Percentiles rank a stretch among this genome's conserved stretches.
phyloP scores from a whole-genome alignment of 2,797 vertebrate genomes.

The Silurus aristotelis region DNA sequence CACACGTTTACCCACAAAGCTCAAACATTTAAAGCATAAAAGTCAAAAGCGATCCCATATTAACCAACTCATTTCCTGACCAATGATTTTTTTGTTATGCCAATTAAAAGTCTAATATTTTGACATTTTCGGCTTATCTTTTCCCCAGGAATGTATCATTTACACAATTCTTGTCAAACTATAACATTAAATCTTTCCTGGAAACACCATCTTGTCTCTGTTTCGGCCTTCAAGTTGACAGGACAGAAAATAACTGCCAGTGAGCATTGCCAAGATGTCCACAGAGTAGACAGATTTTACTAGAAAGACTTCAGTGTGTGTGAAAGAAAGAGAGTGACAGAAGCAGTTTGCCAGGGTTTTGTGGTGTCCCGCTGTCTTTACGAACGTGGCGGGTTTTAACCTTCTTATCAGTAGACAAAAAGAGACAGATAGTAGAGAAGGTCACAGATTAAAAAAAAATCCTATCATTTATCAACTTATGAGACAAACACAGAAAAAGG shows the following conservation, averaged over 20 bases:
- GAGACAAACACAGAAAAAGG: background rate
- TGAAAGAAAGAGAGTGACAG: slow-evolving; percentile 17
- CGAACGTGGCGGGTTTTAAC: slow-evolving; percentile 17
- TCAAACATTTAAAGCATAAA: too few species aligned
- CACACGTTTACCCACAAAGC: too few species aligned
- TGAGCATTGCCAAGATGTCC: background rate
- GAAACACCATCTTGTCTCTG: background rate
- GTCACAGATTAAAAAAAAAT: background rate
- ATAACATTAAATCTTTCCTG: background rate
- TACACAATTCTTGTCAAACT: background rate
- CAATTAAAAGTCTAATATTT: too few species aligned
- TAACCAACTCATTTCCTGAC: too few species aligned
- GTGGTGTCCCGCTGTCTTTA: background rate
- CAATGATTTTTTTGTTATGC: too few species aligned
- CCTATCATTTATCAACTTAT: slow-evolving; percentile 7
- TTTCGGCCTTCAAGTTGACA: background rate
- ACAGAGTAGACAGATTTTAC: background rate
- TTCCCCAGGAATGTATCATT: background rate
- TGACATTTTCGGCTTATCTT: too few species aligned
- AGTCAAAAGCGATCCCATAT: too few species aligned
- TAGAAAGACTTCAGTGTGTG: slow-evolving; percentile 10
- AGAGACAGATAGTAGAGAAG: background rate
- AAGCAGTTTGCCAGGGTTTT: slow-evolving; percentile 30
- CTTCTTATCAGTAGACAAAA: slow-evolving; percentile 33
- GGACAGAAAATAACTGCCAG: slow-evolving; percentile 9